phyloP scores from a whole-genome alignment of 2,113 vertebrate genomes.

The Bubo bubo region DNA sequence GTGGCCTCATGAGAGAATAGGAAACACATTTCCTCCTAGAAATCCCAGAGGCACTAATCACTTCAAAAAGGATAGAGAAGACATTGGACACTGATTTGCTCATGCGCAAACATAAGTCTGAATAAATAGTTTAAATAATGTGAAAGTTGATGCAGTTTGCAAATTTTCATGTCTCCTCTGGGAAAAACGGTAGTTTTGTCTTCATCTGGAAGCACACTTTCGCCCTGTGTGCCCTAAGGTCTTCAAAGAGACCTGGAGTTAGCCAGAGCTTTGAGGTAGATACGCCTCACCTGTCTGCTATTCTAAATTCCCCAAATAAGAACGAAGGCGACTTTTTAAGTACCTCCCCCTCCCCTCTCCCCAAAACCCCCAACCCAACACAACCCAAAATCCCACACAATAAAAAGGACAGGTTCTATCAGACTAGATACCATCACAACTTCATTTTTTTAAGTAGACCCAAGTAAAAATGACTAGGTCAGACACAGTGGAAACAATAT shows the following conservation, averaged over 20 bases:
- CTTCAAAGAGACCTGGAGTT: not conserved
- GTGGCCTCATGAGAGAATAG: not conserved
- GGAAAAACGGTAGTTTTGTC: not conserved
- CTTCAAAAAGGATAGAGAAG: not conserved
- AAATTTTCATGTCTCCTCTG: not conserved
- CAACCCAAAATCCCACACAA: not conserved
- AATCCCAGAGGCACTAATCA: not conserved
- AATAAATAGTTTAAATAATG: not conserved
- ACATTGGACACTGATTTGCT: not conserved
- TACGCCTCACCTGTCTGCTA: not conserved
- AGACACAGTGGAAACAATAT: not conserved
- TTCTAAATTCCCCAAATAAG: not conserved
- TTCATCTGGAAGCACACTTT: not conserved
- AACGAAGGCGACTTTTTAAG: not conserved
- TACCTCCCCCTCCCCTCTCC: accelerated
- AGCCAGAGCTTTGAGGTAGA: not conserved
- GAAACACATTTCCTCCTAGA: not conserved
- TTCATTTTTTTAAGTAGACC: not conserved
- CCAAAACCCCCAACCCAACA: accelerated
- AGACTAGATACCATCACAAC: not conserved
- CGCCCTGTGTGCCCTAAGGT: not conserved
- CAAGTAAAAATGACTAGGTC: not conserved
- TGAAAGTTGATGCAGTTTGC: not conserved
- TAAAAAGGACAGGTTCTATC: not conserved
- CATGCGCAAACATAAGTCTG: not conserved